Evolutionary conservation across 2,888 invertebrate genomes (phyloP), one percentile per base, ranked within the genome.

Genomic region (Gerris lacustris): DNA sequence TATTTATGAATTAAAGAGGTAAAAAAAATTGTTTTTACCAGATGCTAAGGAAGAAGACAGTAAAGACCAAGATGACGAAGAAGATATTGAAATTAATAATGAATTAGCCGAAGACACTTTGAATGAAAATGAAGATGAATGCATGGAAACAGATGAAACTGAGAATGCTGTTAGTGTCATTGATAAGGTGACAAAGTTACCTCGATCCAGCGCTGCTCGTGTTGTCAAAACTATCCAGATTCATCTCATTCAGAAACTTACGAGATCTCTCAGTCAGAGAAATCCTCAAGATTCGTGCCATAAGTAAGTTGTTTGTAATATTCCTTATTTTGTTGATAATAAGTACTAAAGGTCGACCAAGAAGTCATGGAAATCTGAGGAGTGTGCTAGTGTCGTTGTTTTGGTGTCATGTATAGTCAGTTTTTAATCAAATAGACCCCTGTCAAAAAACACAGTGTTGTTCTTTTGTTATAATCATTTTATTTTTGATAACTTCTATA

Each of bases 121-220:
- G 73, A 77, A 82, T 73, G 81, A 81, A 75, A 78, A 77, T 68
- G 79, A 81, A 74, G 77, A 82, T 44, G 79, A 82, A 43, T 74
- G 76, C n/a, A 73, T 67, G 6, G 77, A 17, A 17, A 11, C 11
- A 15, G n/a, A 62, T 62, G 66, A 17, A 43, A 43, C 18, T 15
- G 66, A 5, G 18, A 66, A 43, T 17, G 11, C 43, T 17, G 17
- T 17, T 5, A 17, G 11, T 31, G 66, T 17, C 2, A 66, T 11
- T 9, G 18, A 66, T 5, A 9, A 5, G 2, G 17, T 66, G 17
- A 17, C 66, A 15, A 55, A 11, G 15, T 15, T 55, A 11, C 15
- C 55, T 11, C 9, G 55, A 5, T 55, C 55, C 15, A 15, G 15
- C 15, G 55, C 55, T 55, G 15, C 9, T 55, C 9, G 15, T 11